Conservation (phyloP, 2,797 vertebrate genomes). For the Graptemys geographica region DNA sequence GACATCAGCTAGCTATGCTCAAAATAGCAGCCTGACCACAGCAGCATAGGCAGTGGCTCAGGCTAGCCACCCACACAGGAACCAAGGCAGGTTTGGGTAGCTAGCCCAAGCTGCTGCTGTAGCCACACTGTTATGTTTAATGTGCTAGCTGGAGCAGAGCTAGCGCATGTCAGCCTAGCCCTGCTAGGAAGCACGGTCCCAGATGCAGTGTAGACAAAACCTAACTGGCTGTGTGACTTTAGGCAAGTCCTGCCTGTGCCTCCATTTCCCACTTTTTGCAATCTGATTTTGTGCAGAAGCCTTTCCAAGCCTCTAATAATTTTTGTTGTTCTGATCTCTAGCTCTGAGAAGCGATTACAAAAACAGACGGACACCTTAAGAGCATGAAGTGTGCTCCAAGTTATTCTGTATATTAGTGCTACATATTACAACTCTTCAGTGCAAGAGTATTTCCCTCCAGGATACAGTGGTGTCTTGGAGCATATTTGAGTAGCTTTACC, state of each 20-base stretch:
- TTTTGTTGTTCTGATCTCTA: not conserved
- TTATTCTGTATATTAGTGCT: slow-evolving; percentile 58
- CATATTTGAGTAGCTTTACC: slow-evolving; percentile 56
- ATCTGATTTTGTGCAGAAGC: not conserved
- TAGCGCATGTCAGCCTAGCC: not conserved
- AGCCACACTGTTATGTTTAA: not conserved
- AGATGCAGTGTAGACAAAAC: not conserved
- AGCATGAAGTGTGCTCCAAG: slow-evolving; percentile 52
- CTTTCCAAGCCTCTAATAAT: not conserved
- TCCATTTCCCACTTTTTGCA: not conserved
- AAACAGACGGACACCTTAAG: slow-evolving; percentile 41
- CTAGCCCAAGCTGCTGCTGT: too few species aligned
- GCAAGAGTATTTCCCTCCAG: slow-evolving; percentile 43
- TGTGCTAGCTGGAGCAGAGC: not conserved
- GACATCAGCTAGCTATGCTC: not conserved
- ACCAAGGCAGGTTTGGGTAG: not conserved
- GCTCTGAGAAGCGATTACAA: not conserved
- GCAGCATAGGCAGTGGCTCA: not conserved
- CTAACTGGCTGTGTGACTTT: not conserved
- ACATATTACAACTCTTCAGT: slow-evolving; percentile 37
- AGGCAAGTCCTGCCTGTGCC: not conserved
- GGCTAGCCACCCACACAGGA: not conserved
- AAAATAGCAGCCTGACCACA: not conserved
- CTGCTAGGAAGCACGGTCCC: not conserved
- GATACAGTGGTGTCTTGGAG: slow-evolving; percentile 1